Conservation (phyloP, 2,797 vertebrate species). For the Sebastes baramenuke region DNA sequence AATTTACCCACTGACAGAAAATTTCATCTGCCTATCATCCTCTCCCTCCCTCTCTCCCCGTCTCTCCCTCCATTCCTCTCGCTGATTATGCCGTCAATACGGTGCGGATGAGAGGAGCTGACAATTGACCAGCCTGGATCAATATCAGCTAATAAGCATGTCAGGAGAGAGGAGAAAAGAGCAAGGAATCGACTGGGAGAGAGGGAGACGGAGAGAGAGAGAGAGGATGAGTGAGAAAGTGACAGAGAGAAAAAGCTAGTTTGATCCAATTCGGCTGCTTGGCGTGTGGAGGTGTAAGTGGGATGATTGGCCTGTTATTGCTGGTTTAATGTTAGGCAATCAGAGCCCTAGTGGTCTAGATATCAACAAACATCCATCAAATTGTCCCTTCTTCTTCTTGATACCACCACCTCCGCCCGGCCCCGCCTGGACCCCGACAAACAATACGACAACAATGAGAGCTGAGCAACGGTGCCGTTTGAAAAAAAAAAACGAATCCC, state of each 20-base stretch:
- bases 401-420: slow-evolving; percentile 72
- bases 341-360: slow-evolving; percentile 99
- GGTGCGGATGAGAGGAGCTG: slow-evolving; percentile 97
- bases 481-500: slow-evolving; percentile 58
- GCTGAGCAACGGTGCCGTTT: slow-evolving; percentile 52
- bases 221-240: slow-evolving; percentile 73
- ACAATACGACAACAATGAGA: slow-evolving; percentile 73
- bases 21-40: slow-evolving; percentile 96
- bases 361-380: slow-evolving; percentile 99
- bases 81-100: slow-evolving; percentile 99
- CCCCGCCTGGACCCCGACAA: slow-evolving; percentile 71
- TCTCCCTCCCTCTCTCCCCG: slow-evolving; percentile 76
- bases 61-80: slow-evolving; percentile 76
- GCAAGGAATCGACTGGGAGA: slow-evolving; percentile 74
- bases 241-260: slow-evolving; percentile 78
- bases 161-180: slow-evolving; percentile 89
- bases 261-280: slow-evolving; percentile 97
- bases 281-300: slow-evolving; percentile 97
- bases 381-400: slow-evolving; percentile 89
- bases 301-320: slow-evolving; percentile 99
- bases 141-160: slow-evolving; percentile 99
- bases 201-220: slow-evolving; percentile 39
- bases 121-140: slow-evolving; percentile 99
- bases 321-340: slow-evolving; percentile 99
- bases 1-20: slow-evolving; percentile 97